phyloP scores from a whole-genome alignment of 2,113 vertebrate species.

The Sinosuthora webbiana region DNA sequence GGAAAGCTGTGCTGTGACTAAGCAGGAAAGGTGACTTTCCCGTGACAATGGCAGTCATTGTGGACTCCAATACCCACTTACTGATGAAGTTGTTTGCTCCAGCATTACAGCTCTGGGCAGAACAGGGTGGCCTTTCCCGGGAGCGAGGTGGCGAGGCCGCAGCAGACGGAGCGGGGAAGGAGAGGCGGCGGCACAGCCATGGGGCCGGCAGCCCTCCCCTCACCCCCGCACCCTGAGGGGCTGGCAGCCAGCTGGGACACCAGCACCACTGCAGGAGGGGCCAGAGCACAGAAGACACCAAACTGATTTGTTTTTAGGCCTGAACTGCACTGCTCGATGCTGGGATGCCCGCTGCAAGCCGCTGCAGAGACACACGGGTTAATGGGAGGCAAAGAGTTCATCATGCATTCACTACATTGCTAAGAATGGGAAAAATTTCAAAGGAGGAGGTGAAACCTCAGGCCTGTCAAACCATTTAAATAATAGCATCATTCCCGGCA shows the following conservation, averaged over 20 bases:
- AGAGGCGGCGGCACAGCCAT: background rate
- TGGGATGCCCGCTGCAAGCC: accelerated
- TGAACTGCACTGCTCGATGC: accelerated
- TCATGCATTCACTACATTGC: background rate
- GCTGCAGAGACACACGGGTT: background rate
- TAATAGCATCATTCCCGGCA: background rate
- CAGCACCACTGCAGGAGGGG: too few relatives aligned
- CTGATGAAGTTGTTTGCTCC: background rate
- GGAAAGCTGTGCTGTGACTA: background rate
- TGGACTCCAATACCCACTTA: background rate
- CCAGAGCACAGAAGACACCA: background rate
- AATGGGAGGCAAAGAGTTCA: background rate
- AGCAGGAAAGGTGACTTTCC: background rate
- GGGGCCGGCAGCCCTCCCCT: too few relatives aligned
- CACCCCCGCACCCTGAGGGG: background rate
- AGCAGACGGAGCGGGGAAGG: background rate
- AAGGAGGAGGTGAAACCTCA: background rate
- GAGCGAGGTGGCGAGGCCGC: background rate
- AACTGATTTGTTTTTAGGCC: background rate
- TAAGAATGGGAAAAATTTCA: background rate
- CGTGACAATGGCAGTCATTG: background rate
- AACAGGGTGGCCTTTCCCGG: accelerated
- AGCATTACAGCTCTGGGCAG: background rate
- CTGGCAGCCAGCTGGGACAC: background rate
- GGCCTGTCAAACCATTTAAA: background rate